Evolutionary conservation across 2,113 vertebrate genomes (phyloP).

Genomic region (Blennius ocellaris): DNA sequence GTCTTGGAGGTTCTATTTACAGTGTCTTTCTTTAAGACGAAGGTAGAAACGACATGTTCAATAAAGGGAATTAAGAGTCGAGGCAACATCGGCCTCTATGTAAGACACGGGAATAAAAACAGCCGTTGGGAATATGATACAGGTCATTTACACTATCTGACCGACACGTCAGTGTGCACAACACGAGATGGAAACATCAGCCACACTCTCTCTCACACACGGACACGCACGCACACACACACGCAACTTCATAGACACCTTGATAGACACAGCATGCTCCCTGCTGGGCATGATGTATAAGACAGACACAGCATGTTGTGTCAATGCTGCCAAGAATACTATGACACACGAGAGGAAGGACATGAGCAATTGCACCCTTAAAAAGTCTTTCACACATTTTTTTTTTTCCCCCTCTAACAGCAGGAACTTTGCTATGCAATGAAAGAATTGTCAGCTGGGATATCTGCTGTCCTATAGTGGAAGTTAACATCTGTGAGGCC

Average conservation of each 20-base stretch:
- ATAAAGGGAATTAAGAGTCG: slow-evolving; percentile 69
- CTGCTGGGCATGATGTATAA: slow-evolving; percentile 22
- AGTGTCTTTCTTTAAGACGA: slow-evolving; percentile 71
- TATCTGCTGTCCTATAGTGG: slow-evolving; percentile 12
- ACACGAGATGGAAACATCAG: slow-evolving; percentile 12
- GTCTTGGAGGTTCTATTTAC: slow-evolving; percentile 78
- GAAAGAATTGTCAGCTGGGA: slow-evolving; percentile 3
- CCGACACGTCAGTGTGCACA: slow-evolving; percentile 28
- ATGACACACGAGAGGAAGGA: slow-evolving; percentile 23
- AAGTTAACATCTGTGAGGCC: slow-evolving; percentile 31
- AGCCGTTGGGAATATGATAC: slow-evolving; percentile 64
- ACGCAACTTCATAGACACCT: slow-evolving; percentile 20
- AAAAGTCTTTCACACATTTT: not conserved
- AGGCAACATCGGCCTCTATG: slow-evolving; percentile 65
- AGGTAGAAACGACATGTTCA: slow-evolving; percentile 68
- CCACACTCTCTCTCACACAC: no score
- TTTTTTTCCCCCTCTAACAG: slow-evolving; percentile 17
- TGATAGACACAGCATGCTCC: slow-evolving; percentile 54
- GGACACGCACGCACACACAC: no score
- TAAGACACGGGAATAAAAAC: slow-evolving; percentile 45
- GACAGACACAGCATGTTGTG: slow-evolving; percentile 30
- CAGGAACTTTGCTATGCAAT: slow-evolving; percentile 14
- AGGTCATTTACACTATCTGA: slow-evolving; percentile 72
- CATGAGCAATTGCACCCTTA: no score
- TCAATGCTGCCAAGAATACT: slow-evolving; percentile 46